phyloP scores from a whole-genome alignment of 2,888 invertebrate species.

The Incurvaria masculella region DNA sequence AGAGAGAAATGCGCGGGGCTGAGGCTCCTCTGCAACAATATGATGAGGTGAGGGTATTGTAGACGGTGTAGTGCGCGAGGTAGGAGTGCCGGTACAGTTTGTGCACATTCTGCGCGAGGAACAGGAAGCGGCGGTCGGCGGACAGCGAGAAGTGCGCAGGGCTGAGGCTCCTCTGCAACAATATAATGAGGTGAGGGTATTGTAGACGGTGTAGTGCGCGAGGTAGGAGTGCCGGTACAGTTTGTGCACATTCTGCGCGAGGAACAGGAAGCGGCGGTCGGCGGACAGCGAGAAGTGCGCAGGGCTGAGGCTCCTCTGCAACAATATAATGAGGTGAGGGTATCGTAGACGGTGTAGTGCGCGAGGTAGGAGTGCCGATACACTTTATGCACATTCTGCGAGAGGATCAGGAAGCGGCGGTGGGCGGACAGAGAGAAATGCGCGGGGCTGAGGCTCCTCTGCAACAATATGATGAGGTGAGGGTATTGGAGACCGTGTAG shows the following conservation, averaged over 20 bases:
- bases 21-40: constrained; percentile 76
- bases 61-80: constrained; percentile 83
- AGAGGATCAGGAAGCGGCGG: constrained; percentile 75
- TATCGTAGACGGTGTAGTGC: constrained; percentile 83
- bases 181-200: constrained; percentile 75
- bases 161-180: constrained; percentile 77
- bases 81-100: constrained; percentile 81
- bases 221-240: constrained; percentile 79
- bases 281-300: constrained; percentile 77
- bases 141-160: constrained; percentile 78
- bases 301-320: constrained; percentile 78
- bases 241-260: constrained; percentile 79
- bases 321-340: no score
- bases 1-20: constrained; percentile 77
- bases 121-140: constrained; percentile 76
- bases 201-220: constrained; percentile 85
- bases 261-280: constrained; percentile 76
- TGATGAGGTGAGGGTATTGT: constrained; percentile 81
- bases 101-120: constrained; percentile 77
- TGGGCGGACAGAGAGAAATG: constrained; percentile 81
- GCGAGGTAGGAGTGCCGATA: constrained; percentile 82
- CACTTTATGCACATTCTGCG: constrained; percentile 76
- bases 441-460: constrained; percentile 78
- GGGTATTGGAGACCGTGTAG: constrained; percentile 81
- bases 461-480: constrained; percentile 74